A percentile compares a stretch with the other conserved stretches of the same genome.
Evolutionary conservation across 37 sponge, comb jelly and placozoan species (phyloP).

Genomic region (Haliclona indistincta): DNA sequence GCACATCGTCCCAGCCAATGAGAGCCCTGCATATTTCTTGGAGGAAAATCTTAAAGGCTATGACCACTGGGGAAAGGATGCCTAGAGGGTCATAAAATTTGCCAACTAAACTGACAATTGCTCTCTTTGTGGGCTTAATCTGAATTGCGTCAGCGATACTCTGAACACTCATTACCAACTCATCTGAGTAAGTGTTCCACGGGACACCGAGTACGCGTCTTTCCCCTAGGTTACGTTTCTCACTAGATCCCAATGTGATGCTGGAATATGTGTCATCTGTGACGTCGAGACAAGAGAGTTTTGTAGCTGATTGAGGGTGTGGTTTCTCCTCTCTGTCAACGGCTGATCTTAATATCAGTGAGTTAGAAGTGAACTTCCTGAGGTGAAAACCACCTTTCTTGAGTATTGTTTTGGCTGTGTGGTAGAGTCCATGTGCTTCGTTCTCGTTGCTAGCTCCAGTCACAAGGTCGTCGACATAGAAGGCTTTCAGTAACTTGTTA

Average conservation of each 20-base stretch:
- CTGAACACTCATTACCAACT: neutral
- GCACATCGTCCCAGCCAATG: neutral
- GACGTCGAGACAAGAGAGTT: too few relatives aligned
- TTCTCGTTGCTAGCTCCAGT: too few relatives aligned
- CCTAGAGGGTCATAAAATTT: conserved; percentile 18
- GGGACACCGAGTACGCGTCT: conserved; percentile 29
- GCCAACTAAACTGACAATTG: conserved; percentile 11
- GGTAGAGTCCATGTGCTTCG: too few relatives aligned
- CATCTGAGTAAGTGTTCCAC: conserved; percentile 7
- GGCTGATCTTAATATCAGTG: too few relatives aligned
- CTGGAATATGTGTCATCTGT: conserved; percentile 24
- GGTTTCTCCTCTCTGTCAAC: too few relatives aligned
- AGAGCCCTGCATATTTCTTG: conserved; percentile 7
- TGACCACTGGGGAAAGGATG: neutral
- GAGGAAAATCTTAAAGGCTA: conserved; percentile 5
- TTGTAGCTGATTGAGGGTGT: too few relatives aligned
- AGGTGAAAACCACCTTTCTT: too few relatives aligned
- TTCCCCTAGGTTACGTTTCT: neutral
- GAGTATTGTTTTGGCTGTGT: too few relatives aligned
- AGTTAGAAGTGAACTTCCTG: too few relatives aligned
- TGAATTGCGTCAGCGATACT: conserved; percentile 1
- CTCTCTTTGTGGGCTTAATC: conserved; percentile 18
- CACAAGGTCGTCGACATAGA: too few relatives aligned
- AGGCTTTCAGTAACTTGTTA: too few relatives aligned
- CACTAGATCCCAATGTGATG: conserved; percentile 1